Conservation (phyloP, 2,113 vertebrate genomes). For the Fregata magnificens region DNA sequence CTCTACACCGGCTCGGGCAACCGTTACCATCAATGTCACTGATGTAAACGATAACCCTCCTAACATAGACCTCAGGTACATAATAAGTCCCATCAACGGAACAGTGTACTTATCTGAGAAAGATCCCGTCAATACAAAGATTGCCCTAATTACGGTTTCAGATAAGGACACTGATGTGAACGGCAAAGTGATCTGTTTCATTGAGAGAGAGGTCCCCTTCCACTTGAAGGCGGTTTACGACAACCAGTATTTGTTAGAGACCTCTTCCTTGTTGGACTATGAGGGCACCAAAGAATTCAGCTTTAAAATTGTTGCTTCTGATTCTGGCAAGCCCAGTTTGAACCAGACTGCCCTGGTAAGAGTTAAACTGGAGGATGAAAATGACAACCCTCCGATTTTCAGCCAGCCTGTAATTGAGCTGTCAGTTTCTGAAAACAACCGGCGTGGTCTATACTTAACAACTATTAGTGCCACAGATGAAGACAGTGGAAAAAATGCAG, state of each 20-base stretch:
- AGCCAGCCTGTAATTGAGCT: conserved; percentile 98
- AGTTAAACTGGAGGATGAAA: conserved; percentile 96
- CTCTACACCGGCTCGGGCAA: conserved; percentile 93
- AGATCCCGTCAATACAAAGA: conserved; percentile 97
- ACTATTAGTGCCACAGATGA: conserved; percentile 96
- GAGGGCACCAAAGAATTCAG: conserved; percentile 99
- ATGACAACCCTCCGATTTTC: conserved; percentile 98
- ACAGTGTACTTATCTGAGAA: conserved; percentile 99
- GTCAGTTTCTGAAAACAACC: conserved; percentile 97
- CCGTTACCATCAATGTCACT: conserved; percentile 95
- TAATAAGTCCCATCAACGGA: conserved; percentile 98
- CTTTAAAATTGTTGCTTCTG: conserved; percentile 98
- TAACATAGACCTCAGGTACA: conserved; percentile 98
- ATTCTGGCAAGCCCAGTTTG: conserved; percentile 95
- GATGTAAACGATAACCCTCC: conserved; percentile 99
- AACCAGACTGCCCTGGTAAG: conserved; percentile 97
- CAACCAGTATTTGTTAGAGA: conserved; percentile 98
- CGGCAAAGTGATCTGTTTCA: conserved; percentile 98
- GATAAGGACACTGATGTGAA: conserved; percentile 99
- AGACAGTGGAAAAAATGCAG: conserved; percentile 97
- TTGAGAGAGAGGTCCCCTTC: conserved; percentile 97
- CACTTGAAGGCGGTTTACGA: conserved; percentile 97
- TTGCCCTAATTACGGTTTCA: conserved; percentile 96
- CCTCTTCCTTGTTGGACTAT: conserved; percentile 95
- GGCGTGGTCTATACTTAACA: conserved; percentile 94